Conservation (phyloP, 2,797 vertebrate species). For the Pipistrellus nathusii region DNA sequence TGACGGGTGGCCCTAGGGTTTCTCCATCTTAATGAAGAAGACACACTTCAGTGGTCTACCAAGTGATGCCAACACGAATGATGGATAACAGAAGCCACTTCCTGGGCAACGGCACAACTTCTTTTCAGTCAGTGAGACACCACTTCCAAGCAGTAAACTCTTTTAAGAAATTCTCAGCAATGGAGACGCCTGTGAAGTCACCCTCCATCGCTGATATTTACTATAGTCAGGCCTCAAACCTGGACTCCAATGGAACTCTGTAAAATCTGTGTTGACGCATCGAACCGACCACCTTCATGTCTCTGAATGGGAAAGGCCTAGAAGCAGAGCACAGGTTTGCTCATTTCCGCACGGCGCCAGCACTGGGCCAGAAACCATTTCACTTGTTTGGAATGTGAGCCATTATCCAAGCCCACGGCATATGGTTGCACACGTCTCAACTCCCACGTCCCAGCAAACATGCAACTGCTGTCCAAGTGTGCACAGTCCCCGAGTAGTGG, state of each 20-base stretch:
- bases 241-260: not conserved
- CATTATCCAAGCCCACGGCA: constrained; percentile 37
- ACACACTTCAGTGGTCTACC: constrained; percentile 25
- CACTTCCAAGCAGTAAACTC: constrained; percentile 39
- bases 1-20: not conserved
- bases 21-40: constrained; percentile 61
- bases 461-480: constrained; percentile 21
- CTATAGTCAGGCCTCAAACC: not conserved
- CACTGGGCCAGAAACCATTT: constrained; percentile 42
- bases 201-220: constrained; percentile 66
- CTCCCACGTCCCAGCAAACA: constrained; percentile 77
- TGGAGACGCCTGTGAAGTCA: not conserved
- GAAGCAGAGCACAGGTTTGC: not conserved
- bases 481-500: not conserved
- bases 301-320: constrained; percentile 22
- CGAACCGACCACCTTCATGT: not conserved
- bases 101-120: constrained; percentile 34
- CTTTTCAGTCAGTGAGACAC: constrained; percentile 59
- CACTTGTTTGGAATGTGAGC: constrained; percentile 70
- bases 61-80: constrained; percentile 24
- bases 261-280: not conserved
- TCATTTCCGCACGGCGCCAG: not conserved
- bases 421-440: constrained; percentile 60
- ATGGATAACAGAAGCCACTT: constrained; percentile 29
- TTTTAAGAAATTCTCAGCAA: constrained; percentile 31